Percentiles rank a stretch among this genome's conserved stretches.
phyloP scores from a whole-genome alignment of 2,888 invertebrate genomes.

The Orthosia cruda region DNA sequence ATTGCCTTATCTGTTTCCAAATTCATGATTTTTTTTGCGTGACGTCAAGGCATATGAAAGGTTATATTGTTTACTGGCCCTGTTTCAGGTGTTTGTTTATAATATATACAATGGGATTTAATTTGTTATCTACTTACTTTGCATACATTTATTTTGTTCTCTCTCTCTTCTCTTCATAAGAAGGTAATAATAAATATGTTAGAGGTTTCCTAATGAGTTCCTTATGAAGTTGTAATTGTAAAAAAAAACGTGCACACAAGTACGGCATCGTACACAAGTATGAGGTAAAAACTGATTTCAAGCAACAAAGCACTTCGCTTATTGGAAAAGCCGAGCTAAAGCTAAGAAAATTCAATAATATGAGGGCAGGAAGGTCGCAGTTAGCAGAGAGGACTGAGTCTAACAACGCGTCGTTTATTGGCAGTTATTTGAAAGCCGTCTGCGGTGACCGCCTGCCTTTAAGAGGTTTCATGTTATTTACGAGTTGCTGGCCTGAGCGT shows the following conservation, averaged over 20 bases:
- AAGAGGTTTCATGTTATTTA: slow-evolving; percentile 75
- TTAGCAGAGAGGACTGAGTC: slow-evolving; percentile 65
- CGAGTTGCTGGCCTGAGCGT: slow-evolving; percentile 65
- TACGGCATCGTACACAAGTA: slow-evolving; percentile 42
- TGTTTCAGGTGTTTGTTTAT: slow-evolving; percentile 55
- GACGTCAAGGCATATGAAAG: slow-evolving; percentile 66
- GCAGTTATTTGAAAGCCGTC: slow-evolving; percentile 82
- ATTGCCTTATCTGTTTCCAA: slow-evolving; percentile 69
- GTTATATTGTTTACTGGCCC: slow-evolving; percentile 63
- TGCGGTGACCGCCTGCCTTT: slow-evolving; percentile 75
- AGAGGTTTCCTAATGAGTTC: slow-evolving; percentile 37
- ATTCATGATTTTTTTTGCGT: slow-evolving; percentile 72
- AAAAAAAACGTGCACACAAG: slow-evolving; percentile 48
- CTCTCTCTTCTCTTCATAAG: neutral
- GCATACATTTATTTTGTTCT: slow-evolving; percentile 10
- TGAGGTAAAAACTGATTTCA: slow-evolving; percentile 54
- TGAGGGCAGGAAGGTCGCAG: slow-evolving; percentile 70
- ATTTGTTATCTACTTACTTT: slow-evolving; percentile 26
- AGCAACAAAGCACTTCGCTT: slow-evolving; percentile 77
- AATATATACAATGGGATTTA: slow-evolving; percentile 48
- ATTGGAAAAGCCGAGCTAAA: slow-evolving; percentile 79
- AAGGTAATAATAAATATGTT: slow-evolving; percentile 32
- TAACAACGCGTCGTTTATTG: slow-evolving; percentile 77
- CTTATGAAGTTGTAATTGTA: slow-evolving; percentile 59
- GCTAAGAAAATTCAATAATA: slow-evolving; percentile 82